phyloP scores from a whole-genome alignment of 2,888 invertebrate species.

The Morpho achilles region DNA sequence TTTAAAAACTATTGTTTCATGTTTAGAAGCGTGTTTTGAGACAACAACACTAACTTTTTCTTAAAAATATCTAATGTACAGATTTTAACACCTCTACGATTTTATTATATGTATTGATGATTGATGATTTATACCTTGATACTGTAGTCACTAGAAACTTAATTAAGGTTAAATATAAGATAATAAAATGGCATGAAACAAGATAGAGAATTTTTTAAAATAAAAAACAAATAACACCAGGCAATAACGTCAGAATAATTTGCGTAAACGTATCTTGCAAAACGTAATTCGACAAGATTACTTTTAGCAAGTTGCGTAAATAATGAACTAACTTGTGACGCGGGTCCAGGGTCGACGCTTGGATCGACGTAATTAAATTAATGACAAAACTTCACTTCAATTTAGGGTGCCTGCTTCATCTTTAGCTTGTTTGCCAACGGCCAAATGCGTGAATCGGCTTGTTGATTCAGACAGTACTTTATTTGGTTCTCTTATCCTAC shows the following conservation, averaged over 20 bases:
- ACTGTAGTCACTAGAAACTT: too few species aligned
- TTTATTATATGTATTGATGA: too few species aligned
- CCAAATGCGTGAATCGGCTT: slow-evolving; percentile 56
- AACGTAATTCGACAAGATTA: slow-evolving; percentile 71
- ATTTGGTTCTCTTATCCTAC: slow-evolving; percentile 11
- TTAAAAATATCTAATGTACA: too few species aligned
- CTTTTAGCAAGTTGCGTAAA: slow-evolving; percentile 74
- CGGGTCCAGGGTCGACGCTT: slow-evolving; percentile 59
- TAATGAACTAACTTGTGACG: slow-evolving; percentile 79
- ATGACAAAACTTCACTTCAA: slow-evolving; percentile 78
- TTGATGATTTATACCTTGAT: too few species aligned
- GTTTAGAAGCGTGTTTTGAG: too few species aligned
- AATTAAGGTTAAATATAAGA: too few species aligned
- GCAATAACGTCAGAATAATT: slow-evolving; percentile 52
- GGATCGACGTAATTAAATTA: slow-evolving; percentile 79
- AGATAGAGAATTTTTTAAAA: neutral
- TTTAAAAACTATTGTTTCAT: too few species aligned
- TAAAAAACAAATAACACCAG: slow-evolving; percentile 2
- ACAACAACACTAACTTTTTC: too few species aligned
- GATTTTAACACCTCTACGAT: too few species aligned
- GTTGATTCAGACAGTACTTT: slow-evolving; percentile 37
- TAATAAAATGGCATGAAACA: too few species aligned
- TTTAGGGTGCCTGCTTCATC: slow-evolving; percentile 73
- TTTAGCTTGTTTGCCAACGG: slow-evolving; percentile 70
- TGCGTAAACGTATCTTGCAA: slow-evolving; percentile 66